Conservation (phyloP, 2,797 vertebrate species). For the Crypturellus tataupa region DNA sequence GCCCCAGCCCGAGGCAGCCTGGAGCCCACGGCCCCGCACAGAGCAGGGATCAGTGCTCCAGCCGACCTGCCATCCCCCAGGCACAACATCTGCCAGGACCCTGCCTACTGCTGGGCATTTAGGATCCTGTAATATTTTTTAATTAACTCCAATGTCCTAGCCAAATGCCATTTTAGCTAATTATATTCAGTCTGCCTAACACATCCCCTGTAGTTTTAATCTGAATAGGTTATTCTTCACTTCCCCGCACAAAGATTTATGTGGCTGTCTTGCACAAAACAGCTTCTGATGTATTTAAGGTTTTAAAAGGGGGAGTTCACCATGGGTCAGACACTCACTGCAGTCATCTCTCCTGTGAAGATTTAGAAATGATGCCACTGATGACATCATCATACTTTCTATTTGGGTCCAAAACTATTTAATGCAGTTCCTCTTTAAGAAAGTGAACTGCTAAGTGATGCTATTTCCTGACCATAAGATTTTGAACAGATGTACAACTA, state of each 20-base stretch:
- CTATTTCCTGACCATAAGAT: constrained; percentile 1
- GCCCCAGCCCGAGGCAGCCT: rapidly evolving
- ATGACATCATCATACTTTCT: constrained; percentile 14
- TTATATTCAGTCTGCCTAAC: neutral
- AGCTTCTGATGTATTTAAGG: neutral
- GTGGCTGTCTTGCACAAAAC: neutral
- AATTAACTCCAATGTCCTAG: constrained; percentile 8
- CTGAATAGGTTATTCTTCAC: neutral
- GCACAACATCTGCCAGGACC: neutral
- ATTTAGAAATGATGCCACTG: neutral
- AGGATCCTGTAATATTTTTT: neutral
- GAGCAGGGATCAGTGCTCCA: neutral
- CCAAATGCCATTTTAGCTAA: constrained; percentile 38
- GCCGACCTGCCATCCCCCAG: neutral
- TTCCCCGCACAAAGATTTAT: constrained; percentile 34
- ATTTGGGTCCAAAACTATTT: constrained; percentile 9
- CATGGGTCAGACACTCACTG: neutral
- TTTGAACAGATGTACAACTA: neutral
- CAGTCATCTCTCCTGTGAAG: neutral
- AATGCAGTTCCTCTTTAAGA: neutral
- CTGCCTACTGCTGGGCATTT: neutral
- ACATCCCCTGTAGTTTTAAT: neutral
- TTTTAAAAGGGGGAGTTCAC: neutral
- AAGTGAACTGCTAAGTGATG: neutral
- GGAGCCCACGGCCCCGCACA: neutral